phyloP scores from a whole-genome alignment of 2,113 vertebrate genomes.

The Myxocyprinus asiaticus region DNA sequence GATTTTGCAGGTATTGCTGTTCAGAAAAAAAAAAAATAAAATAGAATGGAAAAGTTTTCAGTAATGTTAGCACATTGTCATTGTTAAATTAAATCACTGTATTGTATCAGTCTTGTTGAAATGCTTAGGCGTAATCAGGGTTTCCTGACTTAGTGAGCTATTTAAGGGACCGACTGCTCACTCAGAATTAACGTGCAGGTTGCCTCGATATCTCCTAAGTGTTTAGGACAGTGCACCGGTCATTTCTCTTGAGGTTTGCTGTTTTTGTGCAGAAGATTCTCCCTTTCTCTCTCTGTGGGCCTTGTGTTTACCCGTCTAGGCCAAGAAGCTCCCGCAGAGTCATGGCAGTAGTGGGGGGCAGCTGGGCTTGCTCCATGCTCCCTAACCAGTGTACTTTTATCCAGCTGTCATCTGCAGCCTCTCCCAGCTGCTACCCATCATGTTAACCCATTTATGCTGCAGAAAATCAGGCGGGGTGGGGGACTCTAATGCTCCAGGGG shows the following conservation, averaged over 20 bases:
- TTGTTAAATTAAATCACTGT: not conserved
- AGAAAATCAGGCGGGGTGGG: constrained; percentile 8
- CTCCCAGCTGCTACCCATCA: constrained; percentile 60
- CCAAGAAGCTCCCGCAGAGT: constrained; percentile 30
- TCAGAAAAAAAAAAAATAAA: no score
- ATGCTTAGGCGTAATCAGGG: not conserved
- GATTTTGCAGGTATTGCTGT: no score
- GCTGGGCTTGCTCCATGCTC: constrained; percentile 65
- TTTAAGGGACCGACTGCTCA: not conserved
- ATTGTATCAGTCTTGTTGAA: not conserved
- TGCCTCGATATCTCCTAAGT: constrained; percentile 28
- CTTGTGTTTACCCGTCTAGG: constrained; percentile 27
- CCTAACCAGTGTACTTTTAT: constrained; percentile 68
- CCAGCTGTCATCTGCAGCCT: constrained; percentile 71
- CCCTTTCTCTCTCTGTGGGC: constrained; percentile 29
- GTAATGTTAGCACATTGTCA: not conserved
- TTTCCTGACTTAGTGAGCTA: not conserved
- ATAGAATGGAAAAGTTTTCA: no score
- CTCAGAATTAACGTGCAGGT: constrained; percentile 27
- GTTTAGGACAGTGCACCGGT: constrained; percentile 21
- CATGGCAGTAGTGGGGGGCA: constrained; percentile 64
- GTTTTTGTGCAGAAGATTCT: constrained; percentile 8
- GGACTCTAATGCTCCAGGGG: not conserved
- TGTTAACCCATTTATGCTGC: constrained; percentile 47
- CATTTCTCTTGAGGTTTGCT: constrained; percentile 23